These are phyloP conservation scores for Temnopleurus reevesii DNA, from an alignment of 53 echinoderm and acorn worm species.

Conservation along the genomic window DNA sequence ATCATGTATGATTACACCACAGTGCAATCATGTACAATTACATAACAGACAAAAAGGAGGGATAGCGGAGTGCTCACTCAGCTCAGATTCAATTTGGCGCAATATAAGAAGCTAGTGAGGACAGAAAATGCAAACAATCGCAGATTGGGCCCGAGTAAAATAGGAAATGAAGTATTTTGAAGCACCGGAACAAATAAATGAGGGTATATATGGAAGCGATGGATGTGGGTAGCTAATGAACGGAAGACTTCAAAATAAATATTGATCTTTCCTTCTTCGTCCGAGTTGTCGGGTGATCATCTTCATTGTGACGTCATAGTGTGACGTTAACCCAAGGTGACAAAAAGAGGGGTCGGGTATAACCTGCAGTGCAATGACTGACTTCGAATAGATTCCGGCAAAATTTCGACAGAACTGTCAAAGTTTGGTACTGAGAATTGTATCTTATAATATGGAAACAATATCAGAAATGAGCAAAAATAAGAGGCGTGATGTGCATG, in stretches of 20 bases:
- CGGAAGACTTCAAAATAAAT: slow-evolving; percentile 24
- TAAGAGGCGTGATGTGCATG: too few species aligned
- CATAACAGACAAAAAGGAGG: neutral
- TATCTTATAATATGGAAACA: too few species aligned
- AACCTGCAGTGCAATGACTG: neutral
- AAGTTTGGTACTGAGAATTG: too few species aligned
- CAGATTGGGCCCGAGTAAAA: neutral
- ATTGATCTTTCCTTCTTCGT: neutral
- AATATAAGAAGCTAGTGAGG: neutral
- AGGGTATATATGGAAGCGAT: too few species aligned
- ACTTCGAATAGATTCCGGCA: too few species aligned
- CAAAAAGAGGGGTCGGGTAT: neutral
- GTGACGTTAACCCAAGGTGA: neutral
- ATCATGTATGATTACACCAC: neutral
- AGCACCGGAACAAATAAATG: neutral
- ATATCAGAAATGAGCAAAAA: too few species aligned
- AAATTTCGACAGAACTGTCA: too few species aligned
- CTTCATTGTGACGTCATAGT: neutral
- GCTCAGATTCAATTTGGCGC: too few species aligned
- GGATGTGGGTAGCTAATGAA: slow-evolving; percentile 4
- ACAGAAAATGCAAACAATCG: neutral
- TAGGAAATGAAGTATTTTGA: neutral
- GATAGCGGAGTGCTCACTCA: too few species aligned
- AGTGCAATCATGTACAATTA: neutral
- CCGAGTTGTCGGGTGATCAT: neutral